Base-by-base conservation (phyloP, 2,113 vertebrate species). In the Prochilodus magdalenae region DNA sequence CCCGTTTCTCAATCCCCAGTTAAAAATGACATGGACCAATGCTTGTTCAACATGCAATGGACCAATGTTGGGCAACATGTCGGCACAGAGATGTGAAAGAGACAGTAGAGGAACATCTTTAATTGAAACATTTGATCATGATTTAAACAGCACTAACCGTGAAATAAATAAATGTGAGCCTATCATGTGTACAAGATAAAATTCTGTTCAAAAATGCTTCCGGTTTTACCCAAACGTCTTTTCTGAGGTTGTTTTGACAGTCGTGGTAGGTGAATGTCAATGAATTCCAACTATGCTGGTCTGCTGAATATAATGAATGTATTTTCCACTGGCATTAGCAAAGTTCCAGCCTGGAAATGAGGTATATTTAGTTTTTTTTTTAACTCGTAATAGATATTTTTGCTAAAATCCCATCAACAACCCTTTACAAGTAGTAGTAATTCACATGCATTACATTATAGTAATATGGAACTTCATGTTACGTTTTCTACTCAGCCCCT, bases 81-180 rank as follows among this genome's bases (percentile, higher is more conserved):
- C 65, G 13, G 22, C 20, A 36, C 6, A 40, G 57, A 40, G 30
- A 67, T n/a, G 33, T 69, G 33, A n/a, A 66, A 1, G 60, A 71
- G 63, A 72, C 51, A 91, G 89, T 66, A 15, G 15, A 66, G 33
- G 91, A 75, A 67, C 3, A 92, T 92, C 94, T 96, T 96, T 94
- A 93, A 93, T 92, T 92, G 92, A 93, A 94, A 92, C 90, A 92
- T 91, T 90, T 86, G 80, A 89, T 91, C 89, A 93, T 90, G 88
- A 92, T 98, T 98, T 97, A 96, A 98, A 96, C 95, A 95, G 96
- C 96, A 93, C 96, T 98, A 98, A 95, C 88, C 94, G 97, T 96
- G 95, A 95, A 98, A 99, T 98, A 99, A 98, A 98, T 98, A 97
- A 96, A 94, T 96, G 96, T 96, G 96, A 94, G 40, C 40, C 40